Evolutionary conservation across 2,113 vertebrate species (phyloP).

Genomic region (Chrysochloris asiatica): DNA sequence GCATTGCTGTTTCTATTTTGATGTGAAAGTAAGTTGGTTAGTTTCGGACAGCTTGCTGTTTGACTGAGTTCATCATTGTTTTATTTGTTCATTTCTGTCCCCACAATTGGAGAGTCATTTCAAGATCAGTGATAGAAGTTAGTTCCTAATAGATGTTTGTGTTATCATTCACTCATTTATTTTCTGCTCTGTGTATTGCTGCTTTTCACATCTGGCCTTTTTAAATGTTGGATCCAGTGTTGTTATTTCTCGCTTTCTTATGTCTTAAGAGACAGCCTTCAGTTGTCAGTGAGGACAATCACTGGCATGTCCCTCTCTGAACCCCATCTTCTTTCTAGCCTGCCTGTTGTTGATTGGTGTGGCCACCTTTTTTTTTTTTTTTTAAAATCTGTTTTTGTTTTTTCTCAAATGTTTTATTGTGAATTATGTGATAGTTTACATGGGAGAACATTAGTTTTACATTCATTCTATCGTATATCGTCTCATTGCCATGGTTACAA

Average conservation of each 20-base stretch:
- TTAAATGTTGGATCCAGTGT: background rate
- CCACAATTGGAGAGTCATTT: background rate
- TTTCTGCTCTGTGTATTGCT: background rate
- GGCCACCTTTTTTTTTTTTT: too few species aligned
- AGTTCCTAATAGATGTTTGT: background rate
- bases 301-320: too few species aligned
- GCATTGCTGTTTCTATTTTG: background rate
- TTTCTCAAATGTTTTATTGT: too few species aligned
- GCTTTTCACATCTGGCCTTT: background rate
- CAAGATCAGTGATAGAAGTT: background rate
- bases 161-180: background rate
- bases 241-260: background rate
- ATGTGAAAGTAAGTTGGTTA: background rate
- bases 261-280: background rate
- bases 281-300: too few species aligned
- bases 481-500: too few species aligned
- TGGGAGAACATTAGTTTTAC: too few species aligned
- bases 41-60: background rate
- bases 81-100: background rate
- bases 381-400: too few species aligned
- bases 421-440: too few species aligned
- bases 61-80: background rate
- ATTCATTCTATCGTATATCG: too few species aligned
- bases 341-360: too few species aligned
- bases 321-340: too few species aligned